These are phyloP conservation scores for Rhyzopertha dominica DNA, from an alignment of 1,140 invertebrate genomes.

Conservation along the genomic window DNA sequence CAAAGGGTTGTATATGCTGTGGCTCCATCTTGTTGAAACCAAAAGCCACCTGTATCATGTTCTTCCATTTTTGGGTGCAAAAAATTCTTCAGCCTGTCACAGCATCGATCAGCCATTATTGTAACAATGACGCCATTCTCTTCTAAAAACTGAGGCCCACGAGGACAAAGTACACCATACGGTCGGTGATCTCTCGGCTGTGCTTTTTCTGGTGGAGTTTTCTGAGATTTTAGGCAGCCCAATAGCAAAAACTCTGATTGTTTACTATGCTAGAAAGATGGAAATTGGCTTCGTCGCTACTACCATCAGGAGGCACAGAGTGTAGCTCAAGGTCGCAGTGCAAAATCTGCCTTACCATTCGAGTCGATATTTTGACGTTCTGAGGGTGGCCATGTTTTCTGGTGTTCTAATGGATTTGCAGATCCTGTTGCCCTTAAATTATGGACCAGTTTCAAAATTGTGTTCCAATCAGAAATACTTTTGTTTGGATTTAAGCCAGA, in stretches of 20 bases:
- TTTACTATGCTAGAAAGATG: too few relatives aligned
- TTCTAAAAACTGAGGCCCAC: too few relatives aligned
- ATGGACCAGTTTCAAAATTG: background rate
- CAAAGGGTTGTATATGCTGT: too few relatives aligned
- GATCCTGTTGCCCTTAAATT: conserved; percentile 5
- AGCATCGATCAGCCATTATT: background rate
- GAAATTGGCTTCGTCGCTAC: too few relatives aligned
- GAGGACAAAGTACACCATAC: conserved; percentile 1
- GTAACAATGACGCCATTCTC: conserved; percentile 1
- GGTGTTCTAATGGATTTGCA: background rate
- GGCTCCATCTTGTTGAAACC: background rate
- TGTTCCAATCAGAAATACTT: background rate
- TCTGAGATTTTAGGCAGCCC: background rate
- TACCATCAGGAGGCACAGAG: too few relatives aligned
- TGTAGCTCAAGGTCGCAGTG: too few relatives aligned
- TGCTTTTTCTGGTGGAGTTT: background rate
- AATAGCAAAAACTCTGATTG: too few relatives aligned
- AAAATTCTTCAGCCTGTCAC: too few relatives aligned
- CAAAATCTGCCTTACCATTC: too few relatives aligned
- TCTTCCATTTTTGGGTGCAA: background rate
- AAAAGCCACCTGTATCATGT: conserved; percentile 1
- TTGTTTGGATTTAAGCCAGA: background rate
- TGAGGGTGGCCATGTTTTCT: too few relatives aligned
- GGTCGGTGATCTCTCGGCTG: too few relatives aligned
- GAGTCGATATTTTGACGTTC: too few relatives aligned